A percentile compares a stretch with the other conserved stretches of the same genome.
phyloP scores from a whole-genome alignment of 2,888 invertebrate species.

The Pandemis cinnamomeana region DNA sequence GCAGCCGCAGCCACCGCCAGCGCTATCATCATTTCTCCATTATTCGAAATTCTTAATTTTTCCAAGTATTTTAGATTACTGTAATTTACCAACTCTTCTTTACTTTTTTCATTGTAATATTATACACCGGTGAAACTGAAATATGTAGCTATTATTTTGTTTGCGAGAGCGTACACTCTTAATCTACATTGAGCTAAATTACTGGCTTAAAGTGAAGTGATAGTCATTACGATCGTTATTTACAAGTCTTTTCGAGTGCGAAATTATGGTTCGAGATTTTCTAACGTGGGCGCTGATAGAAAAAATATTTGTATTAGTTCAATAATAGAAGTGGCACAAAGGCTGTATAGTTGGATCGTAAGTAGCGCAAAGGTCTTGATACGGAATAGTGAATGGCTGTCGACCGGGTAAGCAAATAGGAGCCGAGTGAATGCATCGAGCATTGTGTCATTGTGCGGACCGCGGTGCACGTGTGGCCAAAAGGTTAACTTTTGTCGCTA shows the following conservation, averaged over 20 bases:
- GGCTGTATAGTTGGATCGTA: constrained; percentile 44
- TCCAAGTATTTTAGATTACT: constrained; percentile 36
- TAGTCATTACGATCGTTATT: constrained; percentile 36
- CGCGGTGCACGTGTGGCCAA: constrained; percentile 69
- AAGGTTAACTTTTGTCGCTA: constrained; percentile 54
- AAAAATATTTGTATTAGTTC: constrained; percentile 24
- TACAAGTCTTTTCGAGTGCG: constrained; percentile 29
- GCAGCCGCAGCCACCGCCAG: constrained; percentile 24
- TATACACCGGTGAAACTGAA: constrained; percentile 6
- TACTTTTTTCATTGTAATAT: constrained; percentile 14
- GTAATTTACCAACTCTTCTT: constrained; percentile 31
- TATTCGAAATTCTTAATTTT: constrained; percentile 35
- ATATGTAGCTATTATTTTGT: constrained; percentile 23
- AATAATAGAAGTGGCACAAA: constrained; percentile 46
- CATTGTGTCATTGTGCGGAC: constrained; percentile 57
- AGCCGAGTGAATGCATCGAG: constrained; percentile 61
- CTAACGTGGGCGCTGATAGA: constrained; percentile 4
- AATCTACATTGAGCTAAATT: constrained; percentile 19
- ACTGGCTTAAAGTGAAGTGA: constrained; percentile 13
- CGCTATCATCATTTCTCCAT: constrained; percentile 47
- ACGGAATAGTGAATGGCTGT: constrained; percentile 52
- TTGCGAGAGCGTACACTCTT: constrained; percentile 11
- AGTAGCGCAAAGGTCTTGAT: constrained; percentile 54
- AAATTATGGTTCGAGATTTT: constrained; percentile 34
- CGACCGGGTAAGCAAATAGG: constrained; percentile 63